phyloP scores from a whole-genome alignment of 2,888 invertebrate species.

The Nomada lathburiana region DNA sequence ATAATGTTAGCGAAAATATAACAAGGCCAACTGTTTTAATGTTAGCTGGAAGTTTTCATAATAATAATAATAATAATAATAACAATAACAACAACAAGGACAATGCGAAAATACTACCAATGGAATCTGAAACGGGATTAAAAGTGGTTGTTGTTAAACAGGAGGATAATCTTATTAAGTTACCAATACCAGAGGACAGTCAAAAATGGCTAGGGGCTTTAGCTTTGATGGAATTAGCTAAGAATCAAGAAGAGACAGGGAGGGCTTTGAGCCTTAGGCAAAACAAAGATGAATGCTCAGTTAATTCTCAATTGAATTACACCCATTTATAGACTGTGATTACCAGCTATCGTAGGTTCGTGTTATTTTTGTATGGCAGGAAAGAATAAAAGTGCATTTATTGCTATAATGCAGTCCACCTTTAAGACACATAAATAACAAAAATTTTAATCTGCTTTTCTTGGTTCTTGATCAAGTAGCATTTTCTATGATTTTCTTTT shows the following conservation, averaged over 20 bases:
- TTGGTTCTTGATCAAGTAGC: constrained; percentile 14
- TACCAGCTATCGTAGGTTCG: constrained; percentile 56
- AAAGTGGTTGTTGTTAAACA: constrained; percentile 79
- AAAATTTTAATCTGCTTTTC: constrained; percentile 14
- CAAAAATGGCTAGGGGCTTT: constrained; percentile 87
- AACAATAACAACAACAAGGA: constrained; percentile 51
- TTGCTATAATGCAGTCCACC: constrained; percentile 20
- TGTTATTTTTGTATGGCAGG: constrained; percentile 59
- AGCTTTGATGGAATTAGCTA: constrained; percentile 87
- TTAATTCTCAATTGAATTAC: constrained; percentile 74
- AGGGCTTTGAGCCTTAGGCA: constrained; percentile 69
- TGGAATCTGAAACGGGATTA: constrained; percentile 57
- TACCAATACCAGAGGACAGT: constrained; percentile 81
- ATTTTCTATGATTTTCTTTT: constrained; percentile 34
- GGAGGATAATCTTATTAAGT: constrained; percentile 70
- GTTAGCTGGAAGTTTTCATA: constrained; percentile 81
- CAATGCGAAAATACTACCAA: constrained; percentile 27
- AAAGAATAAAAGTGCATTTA: constrained; percentile 49
- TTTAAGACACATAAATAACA: constrained; percentile 1
- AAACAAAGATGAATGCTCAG: constrained; percentile 65
- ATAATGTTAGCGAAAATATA: constrained; percentile 82
- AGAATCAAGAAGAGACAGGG: constrained; percentile 78
- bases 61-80: constrained; percentile 29
- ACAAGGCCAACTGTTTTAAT: constrained; percentile 86
- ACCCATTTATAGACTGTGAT: constrained; percentile 82